Evolutionary conservation across 2,888 invertebrate genomes (phyloP).

Genomic region (Apodemia duryi): DNA sequence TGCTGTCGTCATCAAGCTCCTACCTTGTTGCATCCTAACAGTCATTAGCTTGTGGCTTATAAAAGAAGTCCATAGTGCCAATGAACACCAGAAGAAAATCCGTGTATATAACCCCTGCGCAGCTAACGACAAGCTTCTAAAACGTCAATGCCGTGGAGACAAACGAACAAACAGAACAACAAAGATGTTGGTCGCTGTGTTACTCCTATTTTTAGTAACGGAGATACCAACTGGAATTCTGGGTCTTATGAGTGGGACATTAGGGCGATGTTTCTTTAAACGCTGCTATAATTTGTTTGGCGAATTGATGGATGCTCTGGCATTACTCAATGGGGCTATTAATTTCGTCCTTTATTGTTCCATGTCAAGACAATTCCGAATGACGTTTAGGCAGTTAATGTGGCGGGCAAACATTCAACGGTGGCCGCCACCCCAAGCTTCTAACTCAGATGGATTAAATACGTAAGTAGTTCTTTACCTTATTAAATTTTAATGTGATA

Average conservation of each 20-base stretch:
- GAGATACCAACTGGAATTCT: slow-evolving; percentile 91
- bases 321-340: slow-evolving; percentile 93
- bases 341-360: slow-evolving; percentile 96
- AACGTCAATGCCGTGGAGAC: slow-evolving; percentile 64
- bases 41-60: slow-evolving; percentile 85
- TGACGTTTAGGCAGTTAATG: slow-evolving; percentile 70
- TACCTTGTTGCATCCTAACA: slow-evolving; percentile 89
- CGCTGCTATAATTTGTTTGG: slow-evolving; percentile 90
- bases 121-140: slow-evolving; percentile 55
- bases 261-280: slow-evolving; percentile 85
- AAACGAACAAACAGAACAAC: slow-evolving; percentile 88
- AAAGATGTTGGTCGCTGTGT: slow-evolving; percentile 91
- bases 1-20: slow-evolving; percentile 87
- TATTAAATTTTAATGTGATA: background rate
- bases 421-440: slow-evolving; percentile 70
- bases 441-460: slow-evolving; percentile 81
- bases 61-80: slow-evolving; percentile 84
- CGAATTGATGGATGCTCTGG: slow-evolving; percentile 93
- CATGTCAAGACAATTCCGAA: slow-evolving; percentile 95
- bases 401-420: slow-evolving; percentile 65
- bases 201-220: slow-evolving; percentile 91
- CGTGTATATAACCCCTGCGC: slow-evolving; percentile 68
- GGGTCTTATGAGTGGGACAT: slow-evolving; percentile 58
- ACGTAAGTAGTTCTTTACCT: slow-evolving; percentile 73
- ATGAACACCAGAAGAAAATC: slow-evolving; percentile 83